Evolutionary conservation across 1,140 invertebrate genomes (phyloP).

Genomic region (Philaenus spumarius): DNA sequence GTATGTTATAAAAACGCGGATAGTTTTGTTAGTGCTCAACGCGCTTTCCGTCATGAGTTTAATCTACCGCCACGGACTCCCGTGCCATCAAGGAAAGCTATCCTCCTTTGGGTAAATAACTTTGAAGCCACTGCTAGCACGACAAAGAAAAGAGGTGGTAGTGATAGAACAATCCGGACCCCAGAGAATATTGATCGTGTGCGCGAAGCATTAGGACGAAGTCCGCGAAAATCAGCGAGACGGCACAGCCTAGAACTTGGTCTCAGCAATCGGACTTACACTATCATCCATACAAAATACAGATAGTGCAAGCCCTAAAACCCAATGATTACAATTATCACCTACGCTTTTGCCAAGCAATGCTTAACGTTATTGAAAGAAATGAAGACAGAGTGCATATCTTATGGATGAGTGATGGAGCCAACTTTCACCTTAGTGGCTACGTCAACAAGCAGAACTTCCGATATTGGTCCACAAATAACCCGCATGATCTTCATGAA

Average conservation of each 20-base stretch:
- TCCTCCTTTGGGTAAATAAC: not conserved
- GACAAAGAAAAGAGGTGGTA: slow-evolving; percentile 4
- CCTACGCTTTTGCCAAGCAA: slow-evolving; percentile 5
- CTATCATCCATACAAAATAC: not conserved
- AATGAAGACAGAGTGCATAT: not conserved
- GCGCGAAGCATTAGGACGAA: slow-evolving; percentile 4
- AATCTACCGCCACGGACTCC: not conserved
- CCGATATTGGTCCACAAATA: slow-evolving; percentile 30
- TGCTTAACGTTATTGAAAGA: slow-evolving; percentile 9
- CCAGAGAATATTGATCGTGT: slow-evolving; percentile 9
- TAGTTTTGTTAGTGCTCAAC: too few species aligned
- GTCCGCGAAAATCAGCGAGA: slow-evolving; percentile 4
- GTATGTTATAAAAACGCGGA: too few species aligned
- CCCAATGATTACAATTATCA: not conserved
- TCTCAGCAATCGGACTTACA: not conserved
- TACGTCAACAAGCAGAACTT: slow-evolving; percentile 38
- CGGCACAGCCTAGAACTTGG: slow-evolving; percentile 7
- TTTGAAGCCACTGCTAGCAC: not conserved
- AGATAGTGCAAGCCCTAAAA: too few species aligned
- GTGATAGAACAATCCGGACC: not conserved
- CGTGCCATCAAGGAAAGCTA: not conserved
- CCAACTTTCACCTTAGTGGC: slow-evolving; percentile 35
- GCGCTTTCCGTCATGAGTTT: too few species aligned
- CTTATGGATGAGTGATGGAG: slow-evolving; percentile 32
- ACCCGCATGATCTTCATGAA: too few species aligned